phyloP scores from a whole-genome alignment of 2,888 invertebrate genomes.

The Seira musarum region DNA sequence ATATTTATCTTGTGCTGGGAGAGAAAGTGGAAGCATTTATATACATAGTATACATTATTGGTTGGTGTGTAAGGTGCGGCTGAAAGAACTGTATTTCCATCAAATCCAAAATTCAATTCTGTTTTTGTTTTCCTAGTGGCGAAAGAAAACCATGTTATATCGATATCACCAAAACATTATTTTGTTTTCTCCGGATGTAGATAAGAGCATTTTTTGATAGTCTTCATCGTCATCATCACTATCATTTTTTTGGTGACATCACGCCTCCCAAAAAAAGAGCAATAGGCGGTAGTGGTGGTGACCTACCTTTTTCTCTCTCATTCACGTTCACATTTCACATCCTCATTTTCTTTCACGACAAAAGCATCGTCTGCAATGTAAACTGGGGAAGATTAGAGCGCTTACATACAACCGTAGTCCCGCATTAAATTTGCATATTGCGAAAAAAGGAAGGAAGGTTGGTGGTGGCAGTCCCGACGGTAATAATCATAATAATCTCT shows the following conservation, averaged over 20 bases:
- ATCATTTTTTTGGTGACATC: neutral
- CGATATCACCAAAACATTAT: neutral
- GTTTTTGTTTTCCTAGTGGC: neutral
- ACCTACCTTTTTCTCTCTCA: neutral
- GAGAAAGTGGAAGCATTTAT: neutral
- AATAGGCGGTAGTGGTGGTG: slow-evolving; percentile 2
- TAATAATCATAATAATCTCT: slow-evolving; percentile 13
- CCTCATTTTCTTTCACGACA: too few species aligned
- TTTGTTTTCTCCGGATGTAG: neutral
- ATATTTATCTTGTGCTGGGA: neutral
- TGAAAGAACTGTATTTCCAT: too few species aligned
- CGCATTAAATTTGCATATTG: slow-evolving; percentile 8
- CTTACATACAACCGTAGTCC: neutral
- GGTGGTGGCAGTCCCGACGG: slow-evolving; percentile 10
- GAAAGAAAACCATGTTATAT: slow-evolving; percentile 5
- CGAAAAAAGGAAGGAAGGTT: slow-evolving; percentile 11
- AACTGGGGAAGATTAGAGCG: too few species aligned
- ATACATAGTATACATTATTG: too few species aligned
- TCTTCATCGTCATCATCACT: too few species aligned
- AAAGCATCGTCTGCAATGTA: too few species aligned
- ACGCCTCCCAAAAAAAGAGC: neutral
- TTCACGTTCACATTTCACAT: too few species aligned
- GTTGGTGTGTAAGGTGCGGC: too few species aligned
- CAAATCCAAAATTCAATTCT: slow-evolving; percentile 4
- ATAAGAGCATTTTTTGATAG: neutral